phyloP scores from a whole-genome alignment of 2,113 vertebrate genomes.

The Egretta garzetta region DNA sequence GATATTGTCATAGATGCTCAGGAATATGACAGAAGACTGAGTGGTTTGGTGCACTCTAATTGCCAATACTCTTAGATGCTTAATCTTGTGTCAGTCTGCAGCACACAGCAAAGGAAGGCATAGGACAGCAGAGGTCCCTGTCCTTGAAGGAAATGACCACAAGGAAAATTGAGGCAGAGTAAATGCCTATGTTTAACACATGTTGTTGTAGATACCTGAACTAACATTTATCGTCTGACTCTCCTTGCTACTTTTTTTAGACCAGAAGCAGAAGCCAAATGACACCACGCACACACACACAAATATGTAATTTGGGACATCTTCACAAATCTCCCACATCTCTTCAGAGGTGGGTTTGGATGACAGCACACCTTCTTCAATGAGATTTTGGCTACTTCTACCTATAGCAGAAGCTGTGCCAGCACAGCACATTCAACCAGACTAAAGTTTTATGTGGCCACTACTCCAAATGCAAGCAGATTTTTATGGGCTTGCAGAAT shows the following conservation, averaged over 20 bases:
- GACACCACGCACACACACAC: neutral
- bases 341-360: neutral
- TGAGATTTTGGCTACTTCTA: neutral
- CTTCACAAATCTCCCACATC: neutral
- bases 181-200: neutral
- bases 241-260: neutral
- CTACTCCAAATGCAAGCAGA: neutral
- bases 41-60: neutral
- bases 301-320: neutral
- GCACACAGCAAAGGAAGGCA: neutral
- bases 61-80: neutral
- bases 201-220: neutral
- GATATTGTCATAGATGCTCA: neutral
- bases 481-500: neutral
- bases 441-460: neutral
- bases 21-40: neutral
- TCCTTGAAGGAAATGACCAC: neutral
- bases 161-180: neutral
- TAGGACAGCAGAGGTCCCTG: neutral
- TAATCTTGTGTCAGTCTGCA: neutral
- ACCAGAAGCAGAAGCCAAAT: neutral
- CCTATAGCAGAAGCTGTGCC: neutral
- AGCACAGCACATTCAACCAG: neutral
- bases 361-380: neutral
- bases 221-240: fast-evolving